Conservation (phyloP, 1,140 invertebrate species). For the Zaprionus africanus region DNA sequence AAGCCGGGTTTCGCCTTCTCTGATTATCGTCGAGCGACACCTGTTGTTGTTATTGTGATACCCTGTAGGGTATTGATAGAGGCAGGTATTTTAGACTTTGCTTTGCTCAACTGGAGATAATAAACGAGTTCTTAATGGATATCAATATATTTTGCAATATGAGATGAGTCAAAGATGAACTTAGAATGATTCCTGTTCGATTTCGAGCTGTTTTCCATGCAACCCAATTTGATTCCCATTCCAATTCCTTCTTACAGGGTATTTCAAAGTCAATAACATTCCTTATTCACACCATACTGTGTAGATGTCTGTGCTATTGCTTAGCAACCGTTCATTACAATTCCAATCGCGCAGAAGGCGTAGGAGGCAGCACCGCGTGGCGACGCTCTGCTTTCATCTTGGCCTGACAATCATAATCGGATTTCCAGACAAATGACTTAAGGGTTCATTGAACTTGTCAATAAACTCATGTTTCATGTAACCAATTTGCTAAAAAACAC, state of each 20-base stretch:
- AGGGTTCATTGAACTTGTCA: slow-evolving; percentile 14
- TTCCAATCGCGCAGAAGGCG: slow-evolving; percentile 38
- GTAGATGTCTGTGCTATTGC: not conserved
- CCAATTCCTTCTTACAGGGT: not conserved
- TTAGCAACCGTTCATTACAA: slow-evolving; percentile 51
- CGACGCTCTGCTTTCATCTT: slow-evolving; percentile 6
- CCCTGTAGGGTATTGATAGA: not conserved
- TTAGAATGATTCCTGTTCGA: too few species aligned
- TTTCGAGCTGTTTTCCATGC: not conserved
- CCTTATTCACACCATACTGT: not conserved
- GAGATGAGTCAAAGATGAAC: too few species aligned
- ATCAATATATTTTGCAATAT: too few species aligned
- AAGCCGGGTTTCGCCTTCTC: not conserved
- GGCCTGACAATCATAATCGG: slow-evolving; percentile 17
- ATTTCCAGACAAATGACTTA: slow-evolving; percentile 7
- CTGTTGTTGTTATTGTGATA: slow-evolving; percentile 15
- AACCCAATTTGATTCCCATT: not conserved
- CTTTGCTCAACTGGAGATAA: too few species aligned
- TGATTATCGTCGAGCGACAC: not conserved
- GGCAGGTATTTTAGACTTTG: not conserved
- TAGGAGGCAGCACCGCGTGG: not conserved
- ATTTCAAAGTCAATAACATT: not conserved
- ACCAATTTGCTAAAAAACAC: not conserved
- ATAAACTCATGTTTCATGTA: slow-evolving; percentile 7
- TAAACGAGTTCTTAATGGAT: too few species aligned